phyloP scores from a whole-genome alignment of 2,797 vertebrate species.

The Tragelaphus eurycerus region DNA sequence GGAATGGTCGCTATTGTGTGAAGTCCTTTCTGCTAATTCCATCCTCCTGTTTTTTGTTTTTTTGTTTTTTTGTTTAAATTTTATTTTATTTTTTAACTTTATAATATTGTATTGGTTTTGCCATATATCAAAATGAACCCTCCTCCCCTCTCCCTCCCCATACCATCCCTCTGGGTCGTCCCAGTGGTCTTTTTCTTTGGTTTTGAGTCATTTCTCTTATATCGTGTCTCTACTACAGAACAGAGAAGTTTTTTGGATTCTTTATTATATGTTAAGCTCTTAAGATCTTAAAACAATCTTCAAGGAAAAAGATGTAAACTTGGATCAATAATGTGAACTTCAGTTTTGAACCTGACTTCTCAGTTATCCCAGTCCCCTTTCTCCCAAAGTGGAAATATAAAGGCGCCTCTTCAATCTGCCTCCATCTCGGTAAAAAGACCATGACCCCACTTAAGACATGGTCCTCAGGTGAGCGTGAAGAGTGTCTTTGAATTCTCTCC shows the following conservation, averaged over 20 bases:
- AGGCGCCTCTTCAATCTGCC: neutral
- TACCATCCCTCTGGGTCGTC: too few species aligned
- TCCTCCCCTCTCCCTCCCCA: too few species aligned
- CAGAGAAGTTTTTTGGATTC: neutral
- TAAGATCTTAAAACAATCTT: neutral
- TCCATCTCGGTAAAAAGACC: neutral
- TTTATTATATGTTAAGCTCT: neutral
- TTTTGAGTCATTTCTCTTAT: neutral
- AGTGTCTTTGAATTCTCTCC: neutral
- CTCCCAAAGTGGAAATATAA: neutral
- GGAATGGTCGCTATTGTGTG: rapidly evolving
- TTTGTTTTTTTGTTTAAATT: too few species aligned
- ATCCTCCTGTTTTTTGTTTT: neutral
- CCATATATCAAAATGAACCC: too few species aligned
- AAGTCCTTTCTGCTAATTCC: neutral
- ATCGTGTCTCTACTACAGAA: neutral
- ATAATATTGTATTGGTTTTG: too few species aligned
- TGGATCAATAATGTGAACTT: neutral
- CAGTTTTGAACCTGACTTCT: neutral
- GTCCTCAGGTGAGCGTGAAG: neutral
- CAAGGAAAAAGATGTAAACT: neutral
- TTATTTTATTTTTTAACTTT: too few species aligned
- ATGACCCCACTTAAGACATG: neutral
- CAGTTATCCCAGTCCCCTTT: neutral
- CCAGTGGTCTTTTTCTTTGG: neutral